phyloP scores from a whole-genome alignment of 37 sponge, comb jelly and placozoan species.

The Haliclona indistincta region DNA sequence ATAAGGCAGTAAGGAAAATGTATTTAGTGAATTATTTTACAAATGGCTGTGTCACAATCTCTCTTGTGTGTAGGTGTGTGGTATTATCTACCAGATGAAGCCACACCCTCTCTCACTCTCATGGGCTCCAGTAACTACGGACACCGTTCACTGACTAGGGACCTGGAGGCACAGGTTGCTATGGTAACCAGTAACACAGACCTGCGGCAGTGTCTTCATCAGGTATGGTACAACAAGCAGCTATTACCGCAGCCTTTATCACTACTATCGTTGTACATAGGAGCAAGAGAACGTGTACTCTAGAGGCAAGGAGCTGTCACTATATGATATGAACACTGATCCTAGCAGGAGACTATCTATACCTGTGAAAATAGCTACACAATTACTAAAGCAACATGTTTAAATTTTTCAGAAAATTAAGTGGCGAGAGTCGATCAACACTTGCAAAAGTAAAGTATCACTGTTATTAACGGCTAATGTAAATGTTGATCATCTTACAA shows the following conservation, averaged over 20 bases:
- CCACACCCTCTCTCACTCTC: slow-evolving; percentile 69
- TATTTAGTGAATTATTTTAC: not conserved
- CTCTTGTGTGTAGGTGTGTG: slow-evolving; percentile 70
- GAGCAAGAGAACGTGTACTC: slow-evolving; percentile 43
- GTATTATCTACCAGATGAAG: slow-evolving; percentile 59
- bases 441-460: too few relatives aligned
- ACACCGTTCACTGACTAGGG: slow-evolving; percentile 72
- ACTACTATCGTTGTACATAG: slow-evolving; percentile 12
- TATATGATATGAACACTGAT: slow-evolving; percentile 1
- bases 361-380: slow-evolving; percentile 55
- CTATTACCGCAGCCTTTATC: not conserved
- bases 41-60: too few relatives aligned
- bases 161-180: slow-evolving; percentile 77
- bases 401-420: slow-evolving; percentile 26
- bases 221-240: slow-evolving; percentile 29
- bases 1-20: not conserved
- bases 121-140: slow-evolving; percentile 93
- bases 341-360: slow-evolving; percentile 37
- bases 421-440: too few relatives aligned
- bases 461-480: too few relatives aligned
- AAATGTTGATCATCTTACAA: too few relatives aligned
- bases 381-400: slow-evolving; percentile 63
- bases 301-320: slow-evolving; percentile 16
- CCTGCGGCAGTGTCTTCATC: slow-evolving; percentile 45
- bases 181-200: slow-evolving; percentile 59